Percentiles rank a stretch among this genome's conserved stretches.
Evolutionary conservation across 2,888 invertebrate species (phyloP).

Genomic region (Eupithecia exiguata): DNA sequence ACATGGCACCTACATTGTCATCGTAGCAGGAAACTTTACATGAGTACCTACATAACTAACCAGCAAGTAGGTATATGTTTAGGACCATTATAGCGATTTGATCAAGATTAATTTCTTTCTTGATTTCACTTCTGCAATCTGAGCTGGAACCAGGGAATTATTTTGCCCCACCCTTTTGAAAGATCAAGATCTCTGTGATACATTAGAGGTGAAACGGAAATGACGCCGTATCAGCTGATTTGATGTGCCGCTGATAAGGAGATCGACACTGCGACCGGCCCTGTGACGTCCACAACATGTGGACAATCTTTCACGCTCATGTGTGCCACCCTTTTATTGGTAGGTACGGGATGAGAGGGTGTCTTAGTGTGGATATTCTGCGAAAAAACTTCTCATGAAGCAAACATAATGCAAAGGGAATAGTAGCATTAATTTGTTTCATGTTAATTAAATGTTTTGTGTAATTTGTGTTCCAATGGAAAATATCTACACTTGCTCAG

Average conservation of each 20-base stretch:
- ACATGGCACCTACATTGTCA: neutral
- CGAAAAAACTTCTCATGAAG: neutral
- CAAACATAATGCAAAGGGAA: neutral
- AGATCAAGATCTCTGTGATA: slow-evolving; percentile 53
- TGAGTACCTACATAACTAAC: neutral
- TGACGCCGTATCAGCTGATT: slow-evolving; percentile 66
- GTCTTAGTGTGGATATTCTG: slow-evolving; percentile 57
- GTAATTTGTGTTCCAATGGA: too few relatives aligned
- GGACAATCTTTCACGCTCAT: slow-evolving; percentile 84
- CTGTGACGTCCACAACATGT: slow-evolving; percentile 75
- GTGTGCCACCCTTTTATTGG: slow-evolving; percentile 82
- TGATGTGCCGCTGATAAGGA: slow-evolving; percentile 76
- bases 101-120: neutral
- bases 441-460: neutral
- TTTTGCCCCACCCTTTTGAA: neutral
- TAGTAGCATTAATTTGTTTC: neutral
- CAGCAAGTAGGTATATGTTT: neutral
- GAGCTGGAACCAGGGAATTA: neutral
- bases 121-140: neutral
- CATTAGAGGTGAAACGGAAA: slow-evolving; percentile 70
- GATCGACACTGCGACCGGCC: slow-evolving; percentile 53
- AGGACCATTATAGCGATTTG: neutral
- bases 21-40: neutral
- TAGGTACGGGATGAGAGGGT: slow-evolving; percentile 57
- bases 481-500: too few relatives aligned